phyloP scores from a whole-genome alignment of 2,797 vertebrate genomes.

The Acestrorhynchus altus region DNA sequence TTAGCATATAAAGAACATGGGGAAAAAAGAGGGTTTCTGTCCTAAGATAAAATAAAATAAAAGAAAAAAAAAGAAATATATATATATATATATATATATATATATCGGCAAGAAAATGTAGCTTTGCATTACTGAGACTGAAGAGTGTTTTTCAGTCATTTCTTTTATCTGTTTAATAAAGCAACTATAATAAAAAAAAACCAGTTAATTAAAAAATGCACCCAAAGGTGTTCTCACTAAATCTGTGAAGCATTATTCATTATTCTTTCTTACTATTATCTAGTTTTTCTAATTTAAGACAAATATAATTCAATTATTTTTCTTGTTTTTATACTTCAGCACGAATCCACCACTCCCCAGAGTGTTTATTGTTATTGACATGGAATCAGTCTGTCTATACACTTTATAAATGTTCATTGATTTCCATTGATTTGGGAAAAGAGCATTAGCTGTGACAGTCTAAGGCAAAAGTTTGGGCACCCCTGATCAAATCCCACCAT shows the following conservation, averaged over 20 bases:
- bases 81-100: not conserved
- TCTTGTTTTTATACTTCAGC: not conserved
- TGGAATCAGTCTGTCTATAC: slow-evolving; percentile 34
- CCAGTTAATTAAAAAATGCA: slow-evolving; percentile 1
- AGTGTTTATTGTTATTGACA: slow-evolving; percentile 39
- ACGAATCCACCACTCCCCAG: not conserved
- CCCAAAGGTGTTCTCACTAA: not conserved
- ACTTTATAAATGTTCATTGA: slow-evolving; percentile 42
- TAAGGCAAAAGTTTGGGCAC: no score
- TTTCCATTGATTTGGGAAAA: slow-evolving; percentile 40
- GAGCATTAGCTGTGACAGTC: slow-evolving; percentile 7
- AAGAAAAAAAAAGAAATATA: no score
- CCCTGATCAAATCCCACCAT: no score
- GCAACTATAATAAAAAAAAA: not conserved
- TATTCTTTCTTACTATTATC: not conserved
- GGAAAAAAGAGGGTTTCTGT: not conserved
- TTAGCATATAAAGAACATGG: slow-evolving; percentile 49
- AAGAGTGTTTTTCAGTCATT: not conserved
- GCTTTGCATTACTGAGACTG: not conserved
- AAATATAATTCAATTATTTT: not conserved
- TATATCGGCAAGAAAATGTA: not conserved
- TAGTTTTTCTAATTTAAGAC: not conserved
- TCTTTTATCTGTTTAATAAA: not conserved
- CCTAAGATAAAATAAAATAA: no score
- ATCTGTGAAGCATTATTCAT: not conserved